Evolutionary conservation across 2,797 vertebrate genomes (phyloP).

Genomic region (Vespertilio murinus): DNA sequence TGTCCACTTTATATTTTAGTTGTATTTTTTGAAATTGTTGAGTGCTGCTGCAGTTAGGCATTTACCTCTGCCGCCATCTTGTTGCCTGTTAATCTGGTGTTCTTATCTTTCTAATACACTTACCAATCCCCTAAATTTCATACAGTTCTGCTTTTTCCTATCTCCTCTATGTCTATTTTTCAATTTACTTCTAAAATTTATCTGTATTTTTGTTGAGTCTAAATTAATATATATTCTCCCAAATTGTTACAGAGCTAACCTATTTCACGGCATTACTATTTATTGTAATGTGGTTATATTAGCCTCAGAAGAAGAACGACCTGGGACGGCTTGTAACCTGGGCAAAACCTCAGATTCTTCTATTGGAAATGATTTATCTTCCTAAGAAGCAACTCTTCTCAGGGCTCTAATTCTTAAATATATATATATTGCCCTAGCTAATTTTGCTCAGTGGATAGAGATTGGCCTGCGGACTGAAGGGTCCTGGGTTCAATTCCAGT

Average conservation of each 20-base stretch:
- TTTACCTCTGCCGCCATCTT: too few species aligned
- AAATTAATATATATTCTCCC: not conserved
- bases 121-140: not conserved
- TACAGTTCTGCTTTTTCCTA: not conserved
- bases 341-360: not conserved
- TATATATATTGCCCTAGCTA: too few species aligned
- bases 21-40: too few species aligned
- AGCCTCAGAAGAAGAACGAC: not conserved
- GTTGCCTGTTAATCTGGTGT: too few species aligned
- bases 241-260: not conserved
- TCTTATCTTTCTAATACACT: not conserved
- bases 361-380: not conserved
- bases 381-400: not conserved
- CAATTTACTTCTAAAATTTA: not conserved
- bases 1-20: too few species aligned
- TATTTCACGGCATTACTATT: not conserved
- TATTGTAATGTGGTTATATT: slow-evolving; percentile 13
- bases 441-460: too few species aligned
- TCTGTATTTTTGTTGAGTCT: slow-evolving; percentile 21
- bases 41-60: too few species aligned
- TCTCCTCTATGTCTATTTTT: not conserved
- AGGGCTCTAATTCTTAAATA: not conserved
- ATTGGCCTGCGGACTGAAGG: too few species aligned
- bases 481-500: too few species aligned
- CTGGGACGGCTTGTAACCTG: not conserved